Percentiles rank a stretch among this genome's conserved stretches.
Conservation (phyloP, 2,797 vertebrate species). For the Spondyliosoma cantharus region DNA sequence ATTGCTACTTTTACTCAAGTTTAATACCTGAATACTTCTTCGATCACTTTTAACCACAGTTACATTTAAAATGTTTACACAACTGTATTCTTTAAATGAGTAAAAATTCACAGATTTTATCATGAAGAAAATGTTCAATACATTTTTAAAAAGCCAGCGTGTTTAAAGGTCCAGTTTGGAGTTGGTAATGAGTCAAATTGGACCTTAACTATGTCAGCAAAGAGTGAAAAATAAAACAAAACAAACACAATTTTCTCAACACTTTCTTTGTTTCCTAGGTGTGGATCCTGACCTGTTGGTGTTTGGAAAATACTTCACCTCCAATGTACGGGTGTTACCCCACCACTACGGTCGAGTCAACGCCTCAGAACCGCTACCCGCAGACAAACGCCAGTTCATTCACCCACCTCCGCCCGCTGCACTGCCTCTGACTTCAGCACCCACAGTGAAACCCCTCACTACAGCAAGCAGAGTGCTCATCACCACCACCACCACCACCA, state of each 20-base stretch:
- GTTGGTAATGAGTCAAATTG: too few relatives aligned
- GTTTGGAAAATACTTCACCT: slow-evolving; percentile 88
- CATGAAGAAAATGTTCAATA: neutral
- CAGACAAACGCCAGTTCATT: slow-evolving; percentile 84
- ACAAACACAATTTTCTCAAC: too few relatives aligned
- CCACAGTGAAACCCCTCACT: slow-evolving; percentile 31
- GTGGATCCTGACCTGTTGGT: slow-evolving; percentile 94
- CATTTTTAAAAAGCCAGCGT: neutral
- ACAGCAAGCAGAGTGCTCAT: slow-evolving; percentile 11
- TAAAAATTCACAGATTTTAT: neutral
- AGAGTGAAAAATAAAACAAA: neutral
- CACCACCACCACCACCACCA: neutral
- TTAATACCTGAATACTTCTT: neutral
- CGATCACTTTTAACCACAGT: neutral
- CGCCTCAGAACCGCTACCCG: slow-evolving; percentile 73
- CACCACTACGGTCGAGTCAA: slow-evolving; percentile 80
- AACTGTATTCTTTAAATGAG: neutral
- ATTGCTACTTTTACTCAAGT: neutral
- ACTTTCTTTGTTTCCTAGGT: slow-evolving; percentile 77
- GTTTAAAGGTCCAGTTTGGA: neutral
- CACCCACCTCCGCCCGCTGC: slow-evolving; percentile 61
- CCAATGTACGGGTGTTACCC: slow-evolving; percentile 77
- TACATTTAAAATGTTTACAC: neutral
- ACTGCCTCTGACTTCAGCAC: slow-evolving; percentile 56
- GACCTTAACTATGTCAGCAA: neutral